Evolutionary conservation across 2,797 vertebrate species (phyloP).

Genomic region (Tachyglossus aculeatus): DNA sequence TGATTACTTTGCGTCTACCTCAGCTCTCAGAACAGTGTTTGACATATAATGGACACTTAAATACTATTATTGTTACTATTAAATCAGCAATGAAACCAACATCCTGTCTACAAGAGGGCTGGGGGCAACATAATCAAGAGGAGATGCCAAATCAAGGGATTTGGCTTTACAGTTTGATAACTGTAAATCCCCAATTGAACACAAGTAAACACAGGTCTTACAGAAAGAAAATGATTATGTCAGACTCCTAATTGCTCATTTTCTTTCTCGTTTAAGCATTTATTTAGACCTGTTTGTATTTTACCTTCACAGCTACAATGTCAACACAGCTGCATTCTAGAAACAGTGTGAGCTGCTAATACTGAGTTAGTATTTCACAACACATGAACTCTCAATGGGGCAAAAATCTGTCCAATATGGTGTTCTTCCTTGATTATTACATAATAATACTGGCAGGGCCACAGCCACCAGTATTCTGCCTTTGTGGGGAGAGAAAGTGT

Average conservation of each 20-base stretch:
- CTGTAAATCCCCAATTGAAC: not conserved
- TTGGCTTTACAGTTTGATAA: not conserved
- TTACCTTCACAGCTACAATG: constrained; percentile 10
- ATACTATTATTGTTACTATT: too few relatives aligned
- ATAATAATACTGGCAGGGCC: too few relatives aligned
- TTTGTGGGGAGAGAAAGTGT: too few relatives aligned
- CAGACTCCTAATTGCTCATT: constrained; percentile 1
- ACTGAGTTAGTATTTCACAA: not conserved
- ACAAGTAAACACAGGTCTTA: not conserved
- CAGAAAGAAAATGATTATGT: constrained; percentile 14
- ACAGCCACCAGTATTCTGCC: too few relatives aligned
- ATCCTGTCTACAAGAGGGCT: not conserved
- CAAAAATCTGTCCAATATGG: not conserved
- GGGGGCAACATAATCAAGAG: not conserved
- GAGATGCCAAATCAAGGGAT: not conserved
- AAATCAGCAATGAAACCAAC: too few relatives aligned
- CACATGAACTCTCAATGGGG: not conserved
- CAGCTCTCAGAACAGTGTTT: too few relatives aligned
- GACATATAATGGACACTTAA: too few relatives aligned
- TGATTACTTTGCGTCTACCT: too few relatives aligned
- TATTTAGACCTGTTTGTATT: constrained; percentile 5
- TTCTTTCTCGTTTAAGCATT: constrained; percentile 14
- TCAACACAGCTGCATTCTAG: constrained; percentile 11
- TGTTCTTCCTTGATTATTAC: too few relatives aligned
- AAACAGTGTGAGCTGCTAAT: not conserved